Evolutionary conservation across 2,113 vertebrate genomes (phyloP).

Genomic region (Psilopogon haemacephalus): DNA sequence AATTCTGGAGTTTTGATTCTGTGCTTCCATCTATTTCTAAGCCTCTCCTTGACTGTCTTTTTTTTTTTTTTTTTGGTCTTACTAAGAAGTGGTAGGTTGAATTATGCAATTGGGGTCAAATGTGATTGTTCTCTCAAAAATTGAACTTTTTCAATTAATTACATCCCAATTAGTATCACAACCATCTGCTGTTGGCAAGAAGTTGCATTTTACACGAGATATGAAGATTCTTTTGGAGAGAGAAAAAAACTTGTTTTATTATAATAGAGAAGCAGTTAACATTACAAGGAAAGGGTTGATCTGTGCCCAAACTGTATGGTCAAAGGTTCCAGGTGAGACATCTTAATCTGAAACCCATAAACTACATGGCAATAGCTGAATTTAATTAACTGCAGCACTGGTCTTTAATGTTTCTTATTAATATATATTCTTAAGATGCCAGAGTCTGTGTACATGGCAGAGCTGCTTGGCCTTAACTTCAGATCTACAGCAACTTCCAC

Average conservation of each 20-base stretch:
- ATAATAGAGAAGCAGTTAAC: not conserved
- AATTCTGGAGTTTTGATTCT: too few species aligned
- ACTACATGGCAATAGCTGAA: not conserved
- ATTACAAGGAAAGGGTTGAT: not conserved
- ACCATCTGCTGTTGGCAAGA: not conserved
- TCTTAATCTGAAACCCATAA: not conserved
- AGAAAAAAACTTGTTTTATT: not conserved
- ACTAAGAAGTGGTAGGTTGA: not conserved
- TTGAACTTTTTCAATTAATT: not conserved
- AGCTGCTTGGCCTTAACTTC: constrained; percentile 7
- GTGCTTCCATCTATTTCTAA: too few species aligned
- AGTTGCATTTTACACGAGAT: not conserved
- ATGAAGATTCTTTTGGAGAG: not conserved
- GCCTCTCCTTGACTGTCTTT: too few species aligned
- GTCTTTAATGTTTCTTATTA: not conserved
- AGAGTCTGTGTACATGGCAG: not conserved
- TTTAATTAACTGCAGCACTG: not conserved
- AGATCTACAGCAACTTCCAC: constrained; percentile 26
- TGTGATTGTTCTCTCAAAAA: not conserved
- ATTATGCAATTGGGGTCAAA: not conserved
- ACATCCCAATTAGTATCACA: not conserved
- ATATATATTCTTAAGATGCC: not conserved
- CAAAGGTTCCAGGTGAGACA: not conserved
- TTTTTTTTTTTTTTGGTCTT: too few species aligned
- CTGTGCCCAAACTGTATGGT: not conserved